These are phyloP conservation scores for Drosophila siamana DNA, from an alignment of 2,888 invertebrate genomes.

Conservation along the genomic window DNA sequence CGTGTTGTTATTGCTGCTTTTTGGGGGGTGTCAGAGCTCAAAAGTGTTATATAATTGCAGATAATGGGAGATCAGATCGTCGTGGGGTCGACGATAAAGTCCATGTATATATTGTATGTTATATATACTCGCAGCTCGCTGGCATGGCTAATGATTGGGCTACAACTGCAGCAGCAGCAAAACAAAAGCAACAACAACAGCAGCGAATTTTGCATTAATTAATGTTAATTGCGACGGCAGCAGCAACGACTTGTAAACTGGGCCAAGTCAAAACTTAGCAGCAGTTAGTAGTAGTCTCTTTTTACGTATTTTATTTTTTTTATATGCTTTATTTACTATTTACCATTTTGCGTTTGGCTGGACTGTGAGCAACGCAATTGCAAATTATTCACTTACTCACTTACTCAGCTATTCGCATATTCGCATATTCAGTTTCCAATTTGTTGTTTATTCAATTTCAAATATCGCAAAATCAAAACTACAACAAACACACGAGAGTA, in stretches of 20 bases:
- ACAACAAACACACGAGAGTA: conserved; percentile 22
- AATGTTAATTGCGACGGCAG: conserved; percentile 64
- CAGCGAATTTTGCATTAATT: conserved; percentile 58
- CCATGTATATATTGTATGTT: neutral
- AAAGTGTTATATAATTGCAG: conserved; percentile 45
- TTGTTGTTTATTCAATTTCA: conserved; percentile 52
- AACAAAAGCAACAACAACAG: conserved; percentile 3
- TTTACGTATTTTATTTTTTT: neutral
- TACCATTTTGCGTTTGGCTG: neutral
- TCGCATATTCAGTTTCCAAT: conserved; percentile 23
- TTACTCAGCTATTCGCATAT: conserved; percentile 20
- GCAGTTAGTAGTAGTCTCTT: conserved; percentile 1
- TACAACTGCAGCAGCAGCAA: conserved; percentile 20
- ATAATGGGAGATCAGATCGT: conserved; percentile 13
- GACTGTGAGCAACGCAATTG: conserved; percentile 36
- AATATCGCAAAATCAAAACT: conserved; percentile 20
- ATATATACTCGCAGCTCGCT: too few species aligned
- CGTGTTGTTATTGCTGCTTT: conserved; percentile 22
- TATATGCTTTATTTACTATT: neutral
- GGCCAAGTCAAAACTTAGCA: conserved; percentile 28
- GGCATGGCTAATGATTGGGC: conserved; percentile 12
- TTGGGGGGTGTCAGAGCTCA: conserved; percentile 6
- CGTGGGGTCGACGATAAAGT: conserved; percentile 17
- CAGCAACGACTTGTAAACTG: conserved; percentile 24
- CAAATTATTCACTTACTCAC: conserved; percentile 51